Base-by-base conservation (phyloP, 2,888 invertebrate genomes). In the Psylliodes chrysocephalus region DNA sequence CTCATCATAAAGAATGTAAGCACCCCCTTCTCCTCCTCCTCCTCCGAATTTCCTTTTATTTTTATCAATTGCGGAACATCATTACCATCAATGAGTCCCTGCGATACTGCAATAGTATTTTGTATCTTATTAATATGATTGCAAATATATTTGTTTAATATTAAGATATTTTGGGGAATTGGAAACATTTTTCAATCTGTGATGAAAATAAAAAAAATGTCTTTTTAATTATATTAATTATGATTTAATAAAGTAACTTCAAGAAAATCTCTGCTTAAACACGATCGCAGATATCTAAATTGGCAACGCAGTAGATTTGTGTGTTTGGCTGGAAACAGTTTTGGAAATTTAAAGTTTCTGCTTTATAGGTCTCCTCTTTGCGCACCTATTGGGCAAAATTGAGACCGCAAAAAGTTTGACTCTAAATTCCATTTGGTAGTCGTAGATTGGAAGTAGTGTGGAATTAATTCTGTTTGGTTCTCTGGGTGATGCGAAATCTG, bases 281-380 rank as follows among this genome's bases (percentile, higher is more conserved):
- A 17, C 15, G 25, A 42, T 40, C 54, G 42, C 56, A 30, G 61
- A 60, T 62, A 57, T 65, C 62, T 51, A 56, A 66, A 75, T 74
- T 74, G 72, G 69, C 72, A 61, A 52, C 15, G 69, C 72, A 70
- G 51, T 38, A 63, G 49, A 64, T 66, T 67, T 67, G 73, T 77
- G 75, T 76, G 72, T 75, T 78, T 76, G 77, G 73, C 71, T 74
- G 75, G 64, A 60, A 63, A 75, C 74, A 71, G 75, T 74, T 14
- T 71, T 74, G 75, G 68, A 67, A 67, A 76, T 75, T 73, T 71
- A 67, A 64, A 81, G 74, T 82, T 83, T 82, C 30, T 83, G 87
- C 87, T 86, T 90, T 88, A 89, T 91, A 91, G 91, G 90, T 91
- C 91, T 92, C 91, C 92, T 92, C 92, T 92, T 92, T 92, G 91